phyloP scores from a whole-genome alignment of 2,113 vertebrate genomes.

The Channa argus region DNA sequence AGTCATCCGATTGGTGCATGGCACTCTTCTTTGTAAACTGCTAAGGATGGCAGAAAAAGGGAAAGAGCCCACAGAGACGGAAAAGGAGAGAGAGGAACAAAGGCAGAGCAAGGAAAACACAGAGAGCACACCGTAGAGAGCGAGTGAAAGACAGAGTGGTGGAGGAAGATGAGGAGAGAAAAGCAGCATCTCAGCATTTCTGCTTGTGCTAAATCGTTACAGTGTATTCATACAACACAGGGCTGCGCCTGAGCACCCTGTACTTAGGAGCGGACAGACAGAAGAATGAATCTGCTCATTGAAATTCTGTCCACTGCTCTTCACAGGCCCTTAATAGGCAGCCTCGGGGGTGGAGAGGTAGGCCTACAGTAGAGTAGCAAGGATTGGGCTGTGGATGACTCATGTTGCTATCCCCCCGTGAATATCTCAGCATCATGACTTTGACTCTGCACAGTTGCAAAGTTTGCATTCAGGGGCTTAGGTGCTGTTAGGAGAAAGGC shows the following conservation, averaged over 20 bases:
- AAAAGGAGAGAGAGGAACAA: slow-evolving; percentile 47
- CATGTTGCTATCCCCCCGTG: slow-evolving; percentile 65
- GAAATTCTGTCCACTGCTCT: slow-evolving; percentile 72
- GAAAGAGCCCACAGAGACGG: slow-evolving; percentile 55
- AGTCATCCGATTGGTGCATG: slow-evolving; percentile 65
- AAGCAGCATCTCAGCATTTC: slow-evolving; percentile 68
- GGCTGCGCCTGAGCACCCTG: slow-evolving; percentile 25
- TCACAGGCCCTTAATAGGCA: slow-evolving; percentile 67
- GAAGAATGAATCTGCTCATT: slow-evolving; percentile 64
- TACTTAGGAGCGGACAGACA: slow-evolving; percentile 46
- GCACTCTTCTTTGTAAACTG: slow-evolving; percentile 70
- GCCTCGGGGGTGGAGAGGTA: slow-evolving; percentile 65
- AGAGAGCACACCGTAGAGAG: slow-evolving; percentile 35
- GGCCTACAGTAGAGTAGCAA: slow-evolving; percentile 63
- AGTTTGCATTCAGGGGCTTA: slow-evolving; percentile 53
- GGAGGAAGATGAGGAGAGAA: slow-evolving; percentile 44
- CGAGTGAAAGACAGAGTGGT: slow-evolving; percentile 56
- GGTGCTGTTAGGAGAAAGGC: slow-evolving; percentile 33
- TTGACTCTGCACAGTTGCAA: slow-evolving; percentile 55
- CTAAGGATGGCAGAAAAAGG: slow-evolving; percentile 68
- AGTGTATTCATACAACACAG: slow-evolving; percentile 42
- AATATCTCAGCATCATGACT: slow-evolving; percentile 66
- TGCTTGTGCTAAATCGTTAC: slow-evolving; percentile 54
- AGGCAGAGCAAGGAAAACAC: slow-evolving; percentile 7
- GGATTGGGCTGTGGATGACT: slow-evolving; percentile 68